Base-by-base conservation (phyloP, 2,888 invertebrate genomes). In the Cosmia trapezina region DNA sequence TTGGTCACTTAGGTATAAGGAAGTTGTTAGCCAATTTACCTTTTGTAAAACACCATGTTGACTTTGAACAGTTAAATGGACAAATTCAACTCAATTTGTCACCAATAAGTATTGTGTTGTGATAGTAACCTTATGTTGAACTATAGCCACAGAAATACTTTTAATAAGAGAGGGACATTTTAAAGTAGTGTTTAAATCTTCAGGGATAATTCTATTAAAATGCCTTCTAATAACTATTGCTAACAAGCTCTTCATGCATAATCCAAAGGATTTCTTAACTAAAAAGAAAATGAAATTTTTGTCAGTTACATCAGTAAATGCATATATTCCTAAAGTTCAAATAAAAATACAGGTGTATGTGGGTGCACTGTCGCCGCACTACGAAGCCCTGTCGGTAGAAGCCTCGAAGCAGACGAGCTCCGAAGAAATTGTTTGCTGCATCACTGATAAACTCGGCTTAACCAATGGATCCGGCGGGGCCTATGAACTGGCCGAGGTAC, bases 341-440 rank as follows among this genome's bases (percentile, higher is more conserved):
- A 54, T 69, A 41, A 49, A 59, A 28, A 85, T 90, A 5, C 97
- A 98, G 97, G 98, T 98, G 94, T 98, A 98, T 96, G 98, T 98
- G 93, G 98, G 98, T 88, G 98, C 98, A 86, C 96, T 98, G 89
- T 98, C 98, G 88, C 97, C 97, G 88, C 98, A 98, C 93, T 98
- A 98, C 96, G 98, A 99, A 95, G 98, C 98, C 82, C 97, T 99
- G 82, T 98, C 98, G 71, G 98, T 99, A 86, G 98, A 99, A 94
- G 98, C 98, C 73, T 98, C 98, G 85, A 99, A 98, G 92, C 98
- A 98, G 93, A 98, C 98, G 75, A 98, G 98, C 85, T 98, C 98
- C 0, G 98, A 98, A 88, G 99, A 99, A 95, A 98, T 99, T 89
- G 98, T 99, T 75, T 97, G 98, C 85, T 98, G 98, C 92, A 98